These are phyloP conservation scores for Hydraecia micacea DNA, from an alignment of 2,888 invertebrate species.

Conservation along the genomic window DNA sequence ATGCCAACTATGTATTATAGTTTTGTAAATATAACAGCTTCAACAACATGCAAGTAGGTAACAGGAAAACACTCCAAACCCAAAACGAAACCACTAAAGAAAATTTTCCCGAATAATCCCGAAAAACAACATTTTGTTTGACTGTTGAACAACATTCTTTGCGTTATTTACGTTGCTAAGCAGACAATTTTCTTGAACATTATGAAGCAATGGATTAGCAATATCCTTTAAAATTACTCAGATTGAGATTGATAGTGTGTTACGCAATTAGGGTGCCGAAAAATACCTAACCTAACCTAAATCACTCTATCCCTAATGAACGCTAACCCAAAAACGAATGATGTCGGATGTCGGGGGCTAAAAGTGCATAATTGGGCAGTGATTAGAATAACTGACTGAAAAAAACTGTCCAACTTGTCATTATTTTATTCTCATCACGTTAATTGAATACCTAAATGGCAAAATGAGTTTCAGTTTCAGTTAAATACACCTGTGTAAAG, in stretches of 20 bases:
- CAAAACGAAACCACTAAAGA: not conserved
- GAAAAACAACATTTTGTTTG: not conserved
- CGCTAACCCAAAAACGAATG: not conserved
- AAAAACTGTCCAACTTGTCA: not conserved
- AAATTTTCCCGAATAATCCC: not conserved
- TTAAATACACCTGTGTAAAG: constrained; percentile 31
- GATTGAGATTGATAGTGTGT: too few relatives aligned
- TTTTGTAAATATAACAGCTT: not conserved
- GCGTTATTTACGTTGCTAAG: not conserved
- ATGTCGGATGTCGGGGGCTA: not conserved
- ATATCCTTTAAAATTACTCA: not conserved
- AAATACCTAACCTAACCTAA: too few relatives aligned
- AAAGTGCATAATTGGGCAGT: not conserved
- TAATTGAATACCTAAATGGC: not conserved
- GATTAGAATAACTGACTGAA: not conserved
- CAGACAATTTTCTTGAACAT: not conserved
- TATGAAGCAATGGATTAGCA: not conserved
- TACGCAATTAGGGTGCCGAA: not conserved
- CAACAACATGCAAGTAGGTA: not conserved
- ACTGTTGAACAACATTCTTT: not conserved
- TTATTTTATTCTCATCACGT: not conserved
- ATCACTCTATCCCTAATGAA: too few relatives aligned
- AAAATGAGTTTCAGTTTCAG: not conserved
- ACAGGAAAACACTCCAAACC: not conserved
- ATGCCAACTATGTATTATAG: not conserved